Evolutionary conservation across 2,113 vertebrate species (phyloP).

Genomic region (Nesogale talazaci): DNA sequence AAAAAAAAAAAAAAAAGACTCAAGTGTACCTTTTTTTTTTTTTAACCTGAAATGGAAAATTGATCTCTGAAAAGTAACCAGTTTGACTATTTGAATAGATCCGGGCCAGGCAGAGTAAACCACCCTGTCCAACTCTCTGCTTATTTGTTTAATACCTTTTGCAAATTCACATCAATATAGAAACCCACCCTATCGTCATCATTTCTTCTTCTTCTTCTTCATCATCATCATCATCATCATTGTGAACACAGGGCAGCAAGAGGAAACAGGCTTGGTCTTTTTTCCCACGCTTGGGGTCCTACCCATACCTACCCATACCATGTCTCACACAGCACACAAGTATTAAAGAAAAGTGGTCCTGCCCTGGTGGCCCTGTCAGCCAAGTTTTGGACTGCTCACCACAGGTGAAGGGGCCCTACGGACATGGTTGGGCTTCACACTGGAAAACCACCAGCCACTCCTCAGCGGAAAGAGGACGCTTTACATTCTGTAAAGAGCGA

Average conservation of each 20-base stretch:
- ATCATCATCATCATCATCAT: background rate
- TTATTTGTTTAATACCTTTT: conserved; percentile 25
- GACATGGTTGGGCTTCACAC: too few relatives aligned
- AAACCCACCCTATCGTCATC: background rate
- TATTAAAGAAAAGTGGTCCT: background rate
- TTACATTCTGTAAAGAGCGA: too few relatives aligned
- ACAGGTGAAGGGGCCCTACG: too few relatives aligned
- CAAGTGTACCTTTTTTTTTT: background rate
- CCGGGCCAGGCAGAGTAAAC: background rate
- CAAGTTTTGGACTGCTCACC: too few relatives aligned
- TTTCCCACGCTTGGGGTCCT: background rate
- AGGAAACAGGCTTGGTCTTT: background rate
- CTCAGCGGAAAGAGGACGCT: too few relatives aligned
- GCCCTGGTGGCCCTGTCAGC: too few relatives aligned
- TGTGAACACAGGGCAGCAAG: background rate
- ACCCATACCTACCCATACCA: background rate
- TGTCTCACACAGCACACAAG: background rate
- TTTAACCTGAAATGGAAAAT: conserved; percentile 18
- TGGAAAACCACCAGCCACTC: too few relatives aligned
- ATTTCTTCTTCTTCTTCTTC: background rate
- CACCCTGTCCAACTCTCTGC: background rate
- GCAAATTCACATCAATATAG: background rate
- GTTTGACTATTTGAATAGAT: background rate
- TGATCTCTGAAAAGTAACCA: background rate
- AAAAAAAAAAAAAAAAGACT: too few relatives aligned